Evolutionary conservation across 2,888 invertebrate species (phyloP), one percentile per base, ranked within the genome.

Genomic region (Laspeyria flexula): DNA sequence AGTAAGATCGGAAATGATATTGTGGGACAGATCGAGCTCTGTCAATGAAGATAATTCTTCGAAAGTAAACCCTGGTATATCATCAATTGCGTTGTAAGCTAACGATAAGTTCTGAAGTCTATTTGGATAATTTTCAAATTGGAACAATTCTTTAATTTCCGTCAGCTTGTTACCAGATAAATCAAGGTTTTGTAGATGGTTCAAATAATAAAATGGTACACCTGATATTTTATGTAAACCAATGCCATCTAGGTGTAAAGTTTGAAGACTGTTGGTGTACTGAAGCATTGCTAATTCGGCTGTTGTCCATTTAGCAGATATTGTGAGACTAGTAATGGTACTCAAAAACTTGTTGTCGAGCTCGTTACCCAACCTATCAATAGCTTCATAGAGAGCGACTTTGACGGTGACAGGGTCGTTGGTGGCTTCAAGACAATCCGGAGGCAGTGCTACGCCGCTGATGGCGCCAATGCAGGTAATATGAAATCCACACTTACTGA

Each of bases 11-110:
- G 74, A 63, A 38, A 91, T 85, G 0, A 42, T 41, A 55, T 91
- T 90, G 52, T 81, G 47, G 0, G 88, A 85, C 0, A 91, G 75
- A 66, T 91, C 89, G 0, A 91, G 76, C 58, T 88, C 87, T 1
- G 65, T 54, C 6, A 91, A 59, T 3, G 77, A 81, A 0, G 75
- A 65, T 0, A 90, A 70, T 25, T 87, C 81, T 29, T 61, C 70
- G 29, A 91, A 88, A 4, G 80, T 77, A 29, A 77, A 69, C 4
- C 60, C 73, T 2, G 81, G 69, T 27, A 92, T 62, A 15, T 79
- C 66, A 23, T 65, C 56, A 3, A 92, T 79, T 1, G 21, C 52
- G 42, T 92, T 92, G 34, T 77, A 53, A 0, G 86, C 77, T 0
- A 91, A 63, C 1, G 72, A 73, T 1, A 92, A 51, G 21, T 59